Percentiles rank a stretch among this genome's conserved stretches.
These are phyloP conservation scores for Pipa parva DNA, from an alignment of 2,113 vertebrate species.

Conservation along the genomic window DNA sequence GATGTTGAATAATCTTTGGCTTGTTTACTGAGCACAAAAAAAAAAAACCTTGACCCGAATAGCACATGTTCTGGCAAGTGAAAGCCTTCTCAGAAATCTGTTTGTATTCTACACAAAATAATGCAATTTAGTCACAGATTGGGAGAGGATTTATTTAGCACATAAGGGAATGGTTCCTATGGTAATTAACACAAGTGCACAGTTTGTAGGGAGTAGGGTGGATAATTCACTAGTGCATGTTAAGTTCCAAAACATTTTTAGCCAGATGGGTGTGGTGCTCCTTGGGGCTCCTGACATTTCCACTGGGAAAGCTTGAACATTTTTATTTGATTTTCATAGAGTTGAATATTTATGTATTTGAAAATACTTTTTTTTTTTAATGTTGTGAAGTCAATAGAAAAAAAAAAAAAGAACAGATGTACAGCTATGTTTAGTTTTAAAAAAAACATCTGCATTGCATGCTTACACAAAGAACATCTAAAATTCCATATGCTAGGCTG, in stretches of 20 bases:
- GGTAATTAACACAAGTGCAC: slow-evolving; percentile 39
- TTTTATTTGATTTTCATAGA: slow-evolving; percentile 11
- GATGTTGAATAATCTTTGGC: background rate
- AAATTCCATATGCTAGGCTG: background rate
- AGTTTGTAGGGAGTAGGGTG: slow-evolving; percentile 48
- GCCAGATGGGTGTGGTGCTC: slow-evolving; percentile 47
- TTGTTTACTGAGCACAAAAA: slow-evolving; percentile 25
- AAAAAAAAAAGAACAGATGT: slow-evolving; percentile 22
- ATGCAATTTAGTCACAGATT: slow-evolving; percentile 19
- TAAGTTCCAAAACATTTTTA: background rate
- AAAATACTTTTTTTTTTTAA: slow-evolving; percentile 13
- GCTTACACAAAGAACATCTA: slow-evolving; percentile 18
- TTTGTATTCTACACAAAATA: slow-evolving; percentile 22
- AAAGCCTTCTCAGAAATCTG: slow-evolving; percentile 1
- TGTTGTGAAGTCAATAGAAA: background rate
- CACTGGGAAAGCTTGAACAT: slow-evolving; percentile 46
- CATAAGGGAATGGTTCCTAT: slow-evolving; percentile 35
- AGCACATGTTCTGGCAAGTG: slow-evolving; percentile 26
- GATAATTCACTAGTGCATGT: slow-evolving; percentile 6
- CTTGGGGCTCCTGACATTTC: slow-evolving; percentile 28
- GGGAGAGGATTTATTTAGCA: slow-evolving; percentile 31
- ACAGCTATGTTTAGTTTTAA: background rate
- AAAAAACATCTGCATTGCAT: slow-evolving; percentile 29
- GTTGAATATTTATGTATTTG: slow-evolving; percentile 35
- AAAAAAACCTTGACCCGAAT: slow-evolving; percentile 14